These are phyloP conservation scores for Myripristis murdjan DNA, from an alignment of 2,797 vertebrate species.

Conservation along the genomic window DNA sequence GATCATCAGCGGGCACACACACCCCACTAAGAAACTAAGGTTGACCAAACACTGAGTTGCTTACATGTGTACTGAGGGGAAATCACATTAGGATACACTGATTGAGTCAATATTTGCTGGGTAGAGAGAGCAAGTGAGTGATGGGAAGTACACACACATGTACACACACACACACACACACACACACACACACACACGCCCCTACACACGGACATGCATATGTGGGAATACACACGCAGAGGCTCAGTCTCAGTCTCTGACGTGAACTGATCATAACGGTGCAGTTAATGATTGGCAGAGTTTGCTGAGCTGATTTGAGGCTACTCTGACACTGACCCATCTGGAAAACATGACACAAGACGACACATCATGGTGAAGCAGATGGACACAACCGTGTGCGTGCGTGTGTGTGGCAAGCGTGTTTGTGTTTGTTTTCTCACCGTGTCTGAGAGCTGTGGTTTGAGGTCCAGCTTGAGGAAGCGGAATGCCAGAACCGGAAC, in stretches of 20 bases:
- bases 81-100: constrained; percentile 7
- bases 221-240: neutral
- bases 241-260: neutral
- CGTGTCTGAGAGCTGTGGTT: constrained; percentile 93
- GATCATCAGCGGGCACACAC: neutral
- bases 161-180: constrained; percentile 4
- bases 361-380: constrained; percentile 32
- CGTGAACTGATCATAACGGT: neutral
- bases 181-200: constrained; percentile 14
- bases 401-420: constrained; percentile 11
- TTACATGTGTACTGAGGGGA: constrained; percentile 7
- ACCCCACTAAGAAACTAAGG: neutral
- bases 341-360: neutral
- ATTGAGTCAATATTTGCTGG: constrained; percentile 73
- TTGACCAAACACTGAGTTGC: neutral
- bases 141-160: neutral
- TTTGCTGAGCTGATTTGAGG: neutral
- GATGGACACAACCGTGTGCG: constrained; percentile 44
- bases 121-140: constrained; percentile 16
- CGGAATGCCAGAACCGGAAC: constrained; percentile 94
- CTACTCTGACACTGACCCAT: constrained; percentile 6
- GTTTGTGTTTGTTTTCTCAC: constrained; percentile 81
- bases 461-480: constrained; percentile 95
- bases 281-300: constrained; percentile 59
- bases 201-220: neutral